Evolutionary conservation across 30 jellyfish, hydroid and myxozoan species (phyloP).

Genomic region (Sanderia malayensis): DNA sequence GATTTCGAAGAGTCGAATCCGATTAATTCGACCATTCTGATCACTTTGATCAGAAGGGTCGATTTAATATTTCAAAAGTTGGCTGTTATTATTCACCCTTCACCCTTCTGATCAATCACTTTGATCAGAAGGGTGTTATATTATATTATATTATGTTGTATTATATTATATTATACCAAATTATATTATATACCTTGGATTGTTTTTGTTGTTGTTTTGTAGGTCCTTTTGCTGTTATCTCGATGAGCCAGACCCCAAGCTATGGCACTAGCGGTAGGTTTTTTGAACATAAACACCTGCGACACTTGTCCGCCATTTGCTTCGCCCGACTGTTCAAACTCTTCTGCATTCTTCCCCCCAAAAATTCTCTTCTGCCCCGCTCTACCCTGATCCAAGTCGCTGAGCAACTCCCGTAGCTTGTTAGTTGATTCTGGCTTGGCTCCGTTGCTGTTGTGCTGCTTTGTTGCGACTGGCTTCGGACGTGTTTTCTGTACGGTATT

Average conservation of each 20-base stretch:
- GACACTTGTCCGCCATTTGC: not conserved
- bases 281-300: slow-evolving; percentile 11
- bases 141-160: no score
- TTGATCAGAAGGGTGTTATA: no score
- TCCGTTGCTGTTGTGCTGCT: not conserved
- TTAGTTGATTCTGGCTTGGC: not conserved
- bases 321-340: not conserved
- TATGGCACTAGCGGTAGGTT: slow-evolving; percentile 16
- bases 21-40: no score
- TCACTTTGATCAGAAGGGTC: no score
- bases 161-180: no score
- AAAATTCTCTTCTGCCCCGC: not conserved
- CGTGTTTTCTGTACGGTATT: slow-evolving; percentile 22
- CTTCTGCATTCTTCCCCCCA: not conserved
- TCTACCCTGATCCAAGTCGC: not conserved
- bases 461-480: slow-evolving; percentile 27
- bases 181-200: slow-evolving; percentile 39
- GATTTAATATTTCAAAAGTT: no score
- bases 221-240: slow-evolving; percentile 11
- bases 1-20: no score
- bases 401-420: slow-evolving; percentile 7
- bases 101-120: no score
- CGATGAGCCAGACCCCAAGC: not conserved
- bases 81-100: no score
- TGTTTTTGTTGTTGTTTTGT: slow-evolving; percentile 60